Evolutionary conservation across 2,888 invertebrate genomes (phyloP).

Genomic region (Nemotelus pantherinus): DNA sequence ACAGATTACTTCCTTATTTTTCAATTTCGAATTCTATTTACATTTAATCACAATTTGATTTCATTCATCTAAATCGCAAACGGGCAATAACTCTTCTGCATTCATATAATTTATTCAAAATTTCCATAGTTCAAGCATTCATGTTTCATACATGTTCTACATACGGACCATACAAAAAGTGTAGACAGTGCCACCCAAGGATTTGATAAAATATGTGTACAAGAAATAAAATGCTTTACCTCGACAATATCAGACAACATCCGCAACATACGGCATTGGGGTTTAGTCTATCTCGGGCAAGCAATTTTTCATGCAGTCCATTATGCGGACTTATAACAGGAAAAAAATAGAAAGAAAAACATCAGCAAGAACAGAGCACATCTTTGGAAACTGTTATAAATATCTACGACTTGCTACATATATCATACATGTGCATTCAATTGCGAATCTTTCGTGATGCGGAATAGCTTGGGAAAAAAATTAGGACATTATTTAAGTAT

Average conservation of each 20-base stretch:
- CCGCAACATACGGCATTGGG: not conserved
- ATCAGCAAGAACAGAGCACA: not conserved
- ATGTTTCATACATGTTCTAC: too few relatives aligned
- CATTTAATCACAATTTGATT: too few relatives aligned
- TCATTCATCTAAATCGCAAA: too few relatives aligned
- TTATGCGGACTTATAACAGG: constrained; percentile 4
- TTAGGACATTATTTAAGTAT: constrained; percentile 20
- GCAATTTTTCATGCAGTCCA: constrained; percentile 27
- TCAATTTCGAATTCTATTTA: too few relatives aligned
- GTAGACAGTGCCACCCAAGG: too few relatives aligned
- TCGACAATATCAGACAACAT: not conserved
- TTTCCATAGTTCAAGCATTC: too few relatives aligned
- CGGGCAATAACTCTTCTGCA: too few relatives aligned
- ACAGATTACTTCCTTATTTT: too few relatives aligned
- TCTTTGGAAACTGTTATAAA: not conserved
- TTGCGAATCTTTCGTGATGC: constrained; percentile 17
- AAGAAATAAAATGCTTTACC: not conserved
- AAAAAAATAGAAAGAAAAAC: not conserved
- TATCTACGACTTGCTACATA: not conserved
- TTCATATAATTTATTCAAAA: too few relatives aligned
- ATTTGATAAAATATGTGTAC: not conserved
- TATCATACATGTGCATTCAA: not conserved
- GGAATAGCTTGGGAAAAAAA: constrained; percentile 9
- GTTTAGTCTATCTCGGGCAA: not conserved
- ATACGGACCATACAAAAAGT: too few relatives aligned